phyloP scores from a whole-genome alignment of 2,888 invertebrate species.

The Nyleta sp. region DNA sequence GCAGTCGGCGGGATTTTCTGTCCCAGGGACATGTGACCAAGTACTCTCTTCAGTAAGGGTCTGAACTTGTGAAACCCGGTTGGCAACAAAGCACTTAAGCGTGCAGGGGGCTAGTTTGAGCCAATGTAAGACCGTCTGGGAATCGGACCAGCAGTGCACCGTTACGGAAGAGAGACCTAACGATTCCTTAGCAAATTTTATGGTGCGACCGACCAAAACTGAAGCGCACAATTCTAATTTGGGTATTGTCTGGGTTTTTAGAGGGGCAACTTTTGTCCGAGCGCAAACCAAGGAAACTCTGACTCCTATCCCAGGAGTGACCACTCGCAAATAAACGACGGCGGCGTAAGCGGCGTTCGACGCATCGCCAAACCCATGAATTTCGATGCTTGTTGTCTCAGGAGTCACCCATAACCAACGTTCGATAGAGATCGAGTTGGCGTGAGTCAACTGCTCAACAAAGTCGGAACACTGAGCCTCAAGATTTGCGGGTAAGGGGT shows the following conservation, averaged over 20 bases:
- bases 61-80: slow-evolving; percentile 63
- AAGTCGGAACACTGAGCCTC: not conserved
- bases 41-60: not conserved
- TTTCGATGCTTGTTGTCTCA: not conserved
- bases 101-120: slow-evolving; percentile 18
- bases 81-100: slow-evolving; percentile 58
- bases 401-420: not conserved
- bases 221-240: not conserved
- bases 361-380: not conserved
- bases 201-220: not conserved
- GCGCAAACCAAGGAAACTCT: not conserved
- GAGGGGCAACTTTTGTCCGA: not conserved
- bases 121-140: slow-evolving; percentile 23
- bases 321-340: not conserved
- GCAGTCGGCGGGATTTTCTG: not conserved
- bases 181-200: not conserved
- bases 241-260: not conserved
- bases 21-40: slow-evolving; percentile 54
- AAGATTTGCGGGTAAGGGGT: not conserved
- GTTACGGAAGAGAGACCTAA: not conserved
- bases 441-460: not conserved
- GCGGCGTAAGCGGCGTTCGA: not conserved
- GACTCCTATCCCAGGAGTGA: not conserved
- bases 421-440: not conserved
- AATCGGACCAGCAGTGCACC: too few relatives aligned